phyloP scores from a whole-genome alignment of 2,797 vertebrate species.

The Hydrolagus colliei region DNA sequence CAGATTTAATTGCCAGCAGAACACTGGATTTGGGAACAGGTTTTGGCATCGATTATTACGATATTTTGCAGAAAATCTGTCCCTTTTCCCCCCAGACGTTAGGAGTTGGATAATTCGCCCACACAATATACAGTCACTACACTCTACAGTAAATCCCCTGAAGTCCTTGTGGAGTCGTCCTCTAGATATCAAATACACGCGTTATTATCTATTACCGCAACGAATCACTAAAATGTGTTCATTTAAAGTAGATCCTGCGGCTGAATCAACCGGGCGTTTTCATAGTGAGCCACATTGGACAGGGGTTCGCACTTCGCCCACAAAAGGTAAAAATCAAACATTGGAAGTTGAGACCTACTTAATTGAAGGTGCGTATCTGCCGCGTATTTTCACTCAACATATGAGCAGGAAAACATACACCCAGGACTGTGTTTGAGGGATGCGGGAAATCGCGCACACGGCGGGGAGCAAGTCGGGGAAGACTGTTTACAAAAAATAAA shows the following conservation, averaged over 20 bases:
- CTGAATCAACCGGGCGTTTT: not conserved
- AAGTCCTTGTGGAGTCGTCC: no score
- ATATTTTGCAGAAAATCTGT: not conserved
- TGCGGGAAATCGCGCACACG: not conserved
- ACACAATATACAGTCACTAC: no score
- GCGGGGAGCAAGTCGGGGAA: no score
- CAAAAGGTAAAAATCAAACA: not conserved
- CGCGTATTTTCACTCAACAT: not conserved
- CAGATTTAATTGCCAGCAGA: not conserved
- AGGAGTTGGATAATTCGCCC: not conserved
- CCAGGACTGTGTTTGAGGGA: not conserved
- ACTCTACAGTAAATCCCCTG: no score
- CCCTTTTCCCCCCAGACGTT: no score
- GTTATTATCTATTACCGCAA: no score
- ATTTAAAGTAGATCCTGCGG: not conserved
- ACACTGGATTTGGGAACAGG: not conserved
- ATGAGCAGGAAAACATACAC: no score
- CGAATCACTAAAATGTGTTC: not conserved
- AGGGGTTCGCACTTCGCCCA: not conserved
- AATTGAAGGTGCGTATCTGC: no score
- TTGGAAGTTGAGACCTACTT: not conserved
- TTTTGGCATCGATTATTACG: not conserved
- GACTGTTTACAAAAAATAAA: not conserved
- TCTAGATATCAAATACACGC: no score
- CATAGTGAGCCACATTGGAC: not conserved